Evolutionary conservation across 2,888 invertebrate species (phyloP), one percentile per base, ranked within the genome.

Genomic region (Diarsia rubi): DNA sequence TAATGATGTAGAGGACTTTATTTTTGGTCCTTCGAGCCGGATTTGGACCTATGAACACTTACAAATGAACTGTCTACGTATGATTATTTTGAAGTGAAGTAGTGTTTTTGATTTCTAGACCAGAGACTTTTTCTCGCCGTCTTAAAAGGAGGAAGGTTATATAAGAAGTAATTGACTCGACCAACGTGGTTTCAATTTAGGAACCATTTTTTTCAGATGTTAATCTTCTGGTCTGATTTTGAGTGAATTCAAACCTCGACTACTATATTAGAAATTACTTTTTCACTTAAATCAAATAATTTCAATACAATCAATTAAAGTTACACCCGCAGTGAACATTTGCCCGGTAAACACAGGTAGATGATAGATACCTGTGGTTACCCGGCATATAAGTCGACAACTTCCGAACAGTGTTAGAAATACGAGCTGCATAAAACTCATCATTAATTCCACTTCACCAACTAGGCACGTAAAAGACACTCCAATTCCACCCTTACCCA

Each of bases 381-480:
- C n/a, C n/a, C n/a, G n/a, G n/a, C 3, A 1, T 63, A 44, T 37
- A 64, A 49, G 2, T 16, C 47, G 8, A 62, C n/a, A 27, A 63
- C 4, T 68, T 45, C 14, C 42, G 6, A 72, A 69, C 68, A 68
- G 54, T 31, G 63, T 79, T 62, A n/a, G 59, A 52, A 72, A 54
- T 47, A 82, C 60, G 73, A 79, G 68, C 74, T 86, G 82, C 86
- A 82, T 75, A 73, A 80, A 80, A 59, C 54, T 63, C 60, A 69
- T 67, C 67, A 75, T 84, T 65, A 74, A 70, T 80, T 80, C 84
- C 65, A 83, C 80, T 84, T 77, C 74, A 76, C 69, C 73, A 67
- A 78, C 78, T 81, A 82, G 69, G 52, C 81, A 79, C 65, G 77
- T 73, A 82, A 83, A 83, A 83, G 74, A 81, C 87, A 79, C 84